These are phyloP conservation scores for Diphyllodes magnificus DNA, from an alignment of 2,113 vertebrate species.

Conservation along the genomic window DNA sequence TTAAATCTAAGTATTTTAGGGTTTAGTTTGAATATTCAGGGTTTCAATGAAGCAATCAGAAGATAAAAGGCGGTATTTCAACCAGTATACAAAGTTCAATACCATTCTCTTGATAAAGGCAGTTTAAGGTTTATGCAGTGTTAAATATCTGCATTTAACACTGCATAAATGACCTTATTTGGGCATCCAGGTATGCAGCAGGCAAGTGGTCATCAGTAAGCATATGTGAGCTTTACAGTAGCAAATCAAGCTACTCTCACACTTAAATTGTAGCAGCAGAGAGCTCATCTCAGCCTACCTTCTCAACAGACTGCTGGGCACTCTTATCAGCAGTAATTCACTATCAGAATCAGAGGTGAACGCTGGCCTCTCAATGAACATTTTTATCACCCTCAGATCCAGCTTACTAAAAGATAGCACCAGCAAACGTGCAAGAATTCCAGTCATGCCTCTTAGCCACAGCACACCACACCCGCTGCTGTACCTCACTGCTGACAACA, in stretches of 20 bases:
- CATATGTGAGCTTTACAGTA: not conserved
- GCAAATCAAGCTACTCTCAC: not conserved
- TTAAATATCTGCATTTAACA: not conserved
- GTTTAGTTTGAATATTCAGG: not conserved
- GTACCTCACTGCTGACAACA: not conserved
- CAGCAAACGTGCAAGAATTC: accelerated
- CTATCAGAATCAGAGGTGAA: not conserved
- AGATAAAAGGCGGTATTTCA: not conserved
- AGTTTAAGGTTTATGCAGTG: not conserved
- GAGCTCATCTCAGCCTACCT: not conserved
- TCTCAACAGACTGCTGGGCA: not conserved
- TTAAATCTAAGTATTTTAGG: not conserved
- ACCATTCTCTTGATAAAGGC: not conserved
- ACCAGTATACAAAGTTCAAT: not conserved
- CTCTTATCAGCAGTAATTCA: not conserved
- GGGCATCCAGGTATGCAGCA: not conserved
- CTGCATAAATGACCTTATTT: not conserved
- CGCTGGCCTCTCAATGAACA: not conserved
- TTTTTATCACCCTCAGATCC: not conserved
- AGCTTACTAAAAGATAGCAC: not conserved
- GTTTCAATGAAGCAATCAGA: not conserved
- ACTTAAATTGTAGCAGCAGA: not conserved
- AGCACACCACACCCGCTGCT: not conserved
- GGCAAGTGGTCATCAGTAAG: not conserved
- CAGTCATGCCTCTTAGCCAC: not conserved